Evolutionary conservation across 2,888 invertebrate genomes (phyloP).

Genomic region (Drosophila pseudotakahashii): DNA sequence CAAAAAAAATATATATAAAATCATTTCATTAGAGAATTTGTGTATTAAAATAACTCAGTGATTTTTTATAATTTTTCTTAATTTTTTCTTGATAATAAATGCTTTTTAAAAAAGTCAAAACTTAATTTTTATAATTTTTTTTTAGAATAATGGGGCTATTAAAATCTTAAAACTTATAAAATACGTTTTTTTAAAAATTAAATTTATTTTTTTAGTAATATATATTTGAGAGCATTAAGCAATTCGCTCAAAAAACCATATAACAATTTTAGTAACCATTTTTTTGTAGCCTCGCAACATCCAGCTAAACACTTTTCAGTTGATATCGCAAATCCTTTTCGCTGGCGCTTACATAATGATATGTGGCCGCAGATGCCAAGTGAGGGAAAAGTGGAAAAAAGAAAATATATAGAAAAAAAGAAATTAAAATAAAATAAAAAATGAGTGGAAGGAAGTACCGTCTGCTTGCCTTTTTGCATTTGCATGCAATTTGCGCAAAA

Average conservation of each 20-base stretch:
- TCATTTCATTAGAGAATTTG: too few species aligned
- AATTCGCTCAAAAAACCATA: not conserved
- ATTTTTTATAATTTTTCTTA: too few species aligned
- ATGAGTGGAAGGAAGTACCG: conserved; percentile 6
- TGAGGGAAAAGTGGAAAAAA: not conserved
- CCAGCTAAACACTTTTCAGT: conserved; percentile 69
- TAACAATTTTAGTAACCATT: not conserved
- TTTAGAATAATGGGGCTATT: too few species aligned
- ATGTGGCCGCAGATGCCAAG: conserved; percentile 63
- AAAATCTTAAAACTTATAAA: too few species aligned
- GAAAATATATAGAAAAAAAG: not conserved
- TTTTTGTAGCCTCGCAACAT: conserved; percentile 10
- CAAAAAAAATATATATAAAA: too few species aligned
- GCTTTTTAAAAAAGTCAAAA: too few species aligned
- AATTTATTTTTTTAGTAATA: too few species aligned
- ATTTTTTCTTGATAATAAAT: too few species aligned
- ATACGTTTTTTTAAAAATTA: too few species aligned
- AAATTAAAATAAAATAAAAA: not conserved
- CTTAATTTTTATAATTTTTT: too few species aligned
- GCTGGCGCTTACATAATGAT: conserved; percentile 74
- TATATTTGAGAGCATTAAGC: too few species aligned
- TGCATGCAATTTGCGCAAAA: conserved; percentile 58
- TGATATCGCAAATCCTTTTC: conserved; percentile 77
- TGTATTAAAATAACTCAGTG: too few species aligned
- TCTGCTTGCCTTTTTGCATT: conserved; percentile 39